phyloP scores from a whole-genome alignment of 2,888 invertebrate species.

The Omphaloscelis lunosa region DNA sequence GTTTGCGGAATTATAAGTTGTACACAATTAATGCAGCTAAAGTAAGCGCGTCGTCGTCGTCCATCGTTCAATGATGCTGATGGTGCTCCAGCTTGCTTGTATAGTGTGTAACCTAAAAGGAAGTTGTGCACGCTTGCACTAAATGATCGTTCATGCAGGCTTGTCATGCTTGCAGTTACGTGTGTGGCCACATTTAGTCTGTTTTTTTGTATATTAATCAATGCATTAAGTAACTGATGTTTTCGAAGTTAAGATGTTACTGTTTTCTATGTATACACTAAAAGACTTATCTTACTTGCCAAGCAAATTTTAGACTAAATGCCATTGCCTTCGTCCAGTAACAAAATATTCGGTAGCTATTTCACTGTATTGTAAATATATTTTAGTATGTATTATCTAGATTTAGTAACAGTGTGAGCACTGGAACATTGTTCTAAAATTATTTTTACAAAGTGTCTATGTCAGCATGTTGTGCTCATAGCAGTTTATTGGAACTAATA shows the following conservation, averaged over 20 bases:
- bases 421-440: slow-evolving; percentile 56
- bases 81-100: no score
- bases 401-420: slow-evolving; percentile 47
- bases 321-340: slow-evolving; percentile 73
- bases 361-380: slow-evolving; percentile 62
- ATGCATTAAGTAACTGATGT: slow-evolving; percentile 39
- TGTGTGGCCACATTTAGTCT: background rate
- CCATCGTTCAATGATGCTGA: no score
- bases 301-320: slow-evolving; percentile 75
- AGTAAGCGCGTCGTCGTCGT: no score
- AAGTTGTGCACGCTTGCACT: no score
- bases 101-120: no score
- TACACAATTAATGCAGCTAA: no score
- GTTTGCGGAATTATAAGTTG: no score
- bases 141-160: no score
- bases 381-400: slow-evolving; percentile 55
- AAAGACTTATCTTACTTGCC: slow-evolving; percentile 78
- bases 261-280: slow-evolving; percentile 56
- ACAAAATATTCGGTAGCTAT: slow-evolving; percentile 61
- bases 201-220: slow-evolving; percentile 38
- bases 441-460: slow-evolving; percentile 79
- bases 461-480: slow-evolving; percentile 67
- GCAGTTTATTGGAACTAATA: slow-evolving; percentile 75
- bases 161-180: no score
- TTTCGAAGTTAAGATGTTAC: slow-evolving; percentile 37